These are phyloP conservation scores for Reinhardtius hippoglossoides DNA, from an alignment of 2,113 vertebrate species.

Conservation along the genomic window DNA sequence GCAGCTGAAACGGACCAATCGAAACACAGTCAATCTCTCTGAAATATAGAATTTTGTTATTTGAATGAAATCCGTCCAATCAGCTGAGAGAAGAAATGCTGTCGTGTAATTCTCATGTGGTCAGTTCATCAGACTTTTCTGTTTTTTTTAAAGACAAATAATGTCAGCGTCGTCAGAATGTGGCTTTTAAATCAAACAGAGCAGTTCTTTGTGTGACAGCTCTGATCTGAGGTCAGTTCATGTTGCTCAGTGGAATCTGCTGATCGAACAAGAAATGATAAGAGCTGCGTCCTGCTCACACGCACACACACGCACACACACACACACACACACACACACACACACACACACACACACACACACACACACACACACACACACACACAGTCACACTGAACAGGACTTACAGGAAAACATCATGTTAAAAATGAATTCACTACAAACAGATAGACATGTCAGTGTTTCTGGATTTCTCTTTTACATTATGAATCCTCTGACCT, in stretches of 20 bases:
- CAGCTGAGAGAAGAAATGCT: no score
- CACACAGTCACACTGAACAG: background rate
- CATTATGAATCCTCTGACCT: no score
- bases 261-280: constrained; percentile 20
- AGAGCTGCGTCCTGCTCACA: background rate
- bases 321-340: background rate
- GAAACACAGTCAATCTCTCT: constrained; percentile 21
- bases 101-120: background rate
- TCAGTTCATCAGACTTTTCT: background rate
- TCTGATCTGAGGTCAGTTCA: background rate
- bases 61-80: no score
- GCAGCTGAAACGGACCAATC: constrained; percentile 79
- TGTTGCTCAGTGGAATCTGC: constrained; percentile 10
- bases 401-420: no score
- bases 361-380: background rate
- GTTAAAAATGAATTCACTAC: no score
- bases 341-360: background rate
- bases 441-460: no score
- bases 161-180: no score
- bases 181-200: no score
- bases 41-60: background rate
- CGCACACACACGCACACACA: no score
- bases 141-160: no score
- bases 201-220: background rate
- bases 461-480: no score